Conservation (phyloP, 1,140 invertebrate species). For the Zaprionus nigranus region DNA sequence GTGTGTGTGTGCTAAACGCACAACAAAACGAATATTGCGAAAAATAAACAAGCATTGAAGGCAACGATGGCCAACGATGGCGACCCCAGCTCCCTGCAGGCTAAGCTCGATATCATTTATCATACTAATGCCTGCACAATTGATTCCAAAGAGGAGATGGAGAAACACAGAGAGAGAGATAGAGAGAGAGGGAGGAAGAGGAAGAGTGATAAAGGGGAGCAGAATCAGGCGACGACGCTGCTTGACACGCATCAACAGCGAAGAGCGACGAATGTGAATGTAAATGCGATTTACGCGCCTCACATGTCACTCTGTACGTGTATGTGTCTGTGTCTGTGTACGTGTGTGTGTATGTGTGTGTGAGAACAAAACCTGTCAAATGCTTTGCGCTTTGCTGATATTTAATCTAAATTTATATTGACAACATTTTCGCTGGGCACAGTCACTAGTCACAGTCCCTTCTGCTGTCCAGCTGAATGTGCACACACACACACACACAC, state of each 20-base stretch:
- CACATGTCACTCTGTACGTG: constrained; percentile 3
- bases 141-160: constrained; percentile 31
- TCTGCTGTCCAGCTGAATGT: not conserved
- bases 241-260: constrained; percentile 43
- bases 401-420: constrained; percentile 57
- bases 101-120: constrained; percentile 60
- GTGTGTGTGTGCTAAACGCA: constrained; percentile 15
- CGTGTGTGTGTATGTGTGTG: not conserved
- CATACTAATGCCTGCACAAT: constrained; percentile 65
- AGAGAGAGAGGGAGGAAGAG: not conserved
- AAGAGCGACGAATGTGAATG: constrained; percentile 15
- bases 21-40: constrained; percentile 21
- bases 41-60: constrained; percentile 9
- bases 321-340: not conserved
- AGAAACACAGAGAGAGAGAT: not conserved
- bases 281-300: constrained; percentile 19
- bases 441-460: not conserved
- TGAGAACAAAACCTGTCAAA: constrained; percentile 53
- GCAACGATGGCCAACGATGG: not conserved
- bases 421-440: constrained; percentile 36
- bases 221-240: constrained; percentile 8
- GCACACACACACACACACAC: constrained; percentile 6
- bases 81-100: not conserved
- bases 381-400: constrained; percentile 51
- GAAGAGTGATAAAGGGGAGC: constrained; percentile 5